Evolutionary conservation across 2,797 vertebrate species (phyloP).

Genomic region (Gadopsis bispinosus): DNA sequence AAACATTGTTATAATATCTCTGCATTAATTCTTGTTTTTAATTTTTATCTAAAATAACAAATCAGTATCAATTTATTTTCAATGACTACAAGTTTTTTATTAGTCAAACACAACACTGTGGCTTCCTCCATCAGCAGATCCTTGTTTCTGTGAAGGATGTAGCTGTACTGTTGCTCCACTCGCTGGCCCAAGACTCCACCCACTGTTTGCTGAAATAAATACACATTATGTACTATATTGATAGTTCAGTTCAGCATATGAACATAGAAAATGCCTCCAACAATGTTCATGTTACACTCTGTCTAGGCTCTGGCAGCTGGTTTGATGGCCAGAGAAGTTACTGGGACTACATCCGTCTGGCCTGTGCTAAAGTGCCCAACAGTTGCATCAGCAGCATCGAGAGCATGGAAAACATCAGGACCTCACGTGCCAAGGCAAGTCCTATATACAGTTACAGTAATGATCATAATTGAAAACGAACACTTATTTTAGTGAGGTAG

Average conservation of each 20-base stretch:
- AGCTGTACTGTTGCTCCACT: neutral
- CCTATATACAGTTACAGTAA: neutral
- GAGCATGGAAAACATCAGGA: constrained; percentile 97
- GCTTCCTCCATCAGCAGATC: neutral
- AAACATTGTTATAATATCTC: neutral
- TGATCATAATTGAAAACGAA: neutral
- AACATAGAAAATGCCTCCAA: neutral
- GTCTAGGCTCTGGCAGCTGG: constrained; percentile 93
- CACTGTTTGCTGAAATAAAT: neutral
- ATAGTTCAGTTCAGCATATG: neutral
- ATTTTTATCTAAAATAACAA: neutral
- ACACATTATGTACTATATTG: neutral
- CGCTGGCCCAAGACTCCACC: neutral
- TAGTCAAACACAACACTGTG: neutral
- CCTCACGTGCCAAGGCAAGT: constrained; percentile 94
- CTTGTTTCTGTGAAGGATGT: neutral
- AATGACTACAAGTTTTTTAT: neutral
- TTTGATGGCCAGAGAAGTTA: constrained; percentile 96
- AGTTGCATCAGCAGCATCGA: constrained; percentile 99
- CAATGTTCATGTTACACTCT: neutral
- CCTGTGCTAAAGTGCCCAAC: constrained; percentile 95
- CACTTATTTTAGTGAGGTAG: neutral
- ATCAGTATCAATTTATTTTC: neutral
- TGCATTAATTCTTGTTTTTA: neutral
- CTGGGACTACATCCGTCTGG: constrained; percentile 96